Evolutionary conservation across 2,113 vertebrate genomes (phyloP).

Genomic region (Pholis gunnellus): DNA sequence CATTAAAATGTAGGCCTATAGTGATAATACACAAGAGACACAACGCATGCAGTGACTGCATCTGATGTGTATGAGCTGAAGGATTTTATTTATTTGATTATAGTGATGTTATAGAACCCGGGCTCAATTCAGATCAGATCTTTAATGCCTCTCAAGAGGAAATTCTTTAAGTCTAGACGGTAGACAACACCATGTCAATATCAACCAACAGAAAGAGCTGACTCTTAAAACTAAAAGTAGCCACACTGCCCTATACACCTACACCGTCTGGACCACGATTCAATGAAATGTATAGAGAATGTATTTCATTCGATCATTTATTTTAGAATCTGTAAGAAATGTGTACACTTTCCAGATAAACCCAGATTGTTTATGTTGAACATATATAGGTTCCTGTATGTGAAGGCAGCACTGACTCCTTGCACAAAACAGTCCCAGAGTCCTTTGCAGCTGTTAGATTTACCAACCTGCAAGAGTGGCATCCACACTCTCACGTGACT

Average conservation of each 20-base stretch:
- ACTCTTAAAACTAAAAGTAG: neutral
- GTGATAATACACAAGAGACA: neutral
- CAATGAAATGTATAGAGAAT: neutral
- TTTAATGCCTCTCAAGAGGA: neutral
- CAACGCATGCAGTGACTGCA: neutral
- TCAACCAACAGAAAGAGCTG: neutral
- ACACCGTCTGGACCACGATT: neutral
- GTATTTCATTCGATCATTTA: neutral
- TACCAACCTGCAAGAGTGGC: constrained; percentile 59
- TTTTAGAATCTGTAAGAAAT: neutral
- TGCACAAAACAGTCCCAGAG: constrained; percentile 29
- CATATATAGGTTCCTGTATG: neutral
- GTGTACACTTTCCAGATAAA: neutral
- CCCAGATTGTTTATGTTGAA: neutral
- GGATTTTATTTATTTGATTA: neutral
- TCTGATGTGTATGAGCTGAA: constrained; percentile 4
- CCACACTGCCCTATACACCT: neutral
- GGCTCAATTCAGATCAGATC: constrained; percentile 4
- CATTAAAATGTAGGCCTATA: constrained; percentile 12
- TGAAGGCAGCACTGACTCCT: constrained; percentile 18
- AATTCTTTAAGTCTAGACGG: constrained; percentile 1
- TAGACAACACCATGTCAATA: constrained; percentile 8
- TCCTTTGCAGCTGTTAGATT: constrained; percentile 75
- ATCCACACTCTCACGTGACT: constrained; percentile 61
- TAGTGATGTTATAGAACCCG: constrained; percentile 15